Evolutionary conservation across 2,888 invertebrate species (phyloP).

Genomic region (Thereva nobilitata): DNA sequence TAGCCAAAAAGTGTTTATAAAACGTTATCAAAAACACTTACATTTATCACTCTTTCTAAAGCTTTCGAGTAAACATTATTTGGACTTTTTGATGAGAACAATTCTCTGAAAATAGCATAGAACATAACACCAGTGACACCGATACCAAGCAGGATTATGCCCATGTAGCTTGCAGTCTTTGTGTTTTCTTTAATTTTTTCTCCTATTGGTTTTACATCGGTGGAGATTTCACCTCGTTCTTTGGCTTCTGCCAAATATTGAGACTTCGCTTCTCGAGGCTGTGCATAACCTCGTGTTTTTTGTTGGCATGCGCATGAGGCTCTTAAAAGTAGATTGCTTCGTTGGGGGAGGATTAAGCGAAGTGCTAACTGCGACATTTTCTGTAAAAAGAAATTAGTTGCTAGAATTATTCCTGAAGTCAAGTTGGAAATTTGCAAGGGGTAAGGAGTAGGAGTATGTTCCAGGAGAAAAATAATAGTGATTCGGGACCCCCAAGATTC

Average conservation of each 20-base stretch:
- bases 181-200: slow-evolving; percentile 88
- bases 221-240: slow-evolving; percentile 49
- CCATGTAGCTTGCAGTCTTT: slow-evolving; percentile 73
- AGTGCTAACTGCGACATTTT: background rate
- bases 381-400: background rate
- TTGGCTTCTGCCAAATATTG: slow-evolving; percentile 20
- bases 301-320: slow-evolving; percentile 4
- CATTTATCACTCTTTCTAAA: slow-evolving; percentile 72
- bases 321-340: no score
- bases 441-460: slow-evolving; percentile 2
- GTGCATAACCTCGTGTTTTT: slow-evolving; percentile 23
- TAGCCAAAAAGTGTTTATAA: slow-evolving; percentile 7
- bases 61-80: slow-evolving; percentile 83
- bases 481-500: no score
- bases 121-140: slow-evolving; percentile 82
- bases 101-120: slow-evolving; percentile 80
- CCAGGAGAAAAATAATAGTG: no score
- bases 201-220: slow-evolving; percentile 68
- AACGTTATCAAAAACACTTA: slow-evolving; percentile 49
- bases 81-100: slow-evolving; percentile 86
- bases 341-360: no score
- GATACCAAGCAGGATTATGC: slow-evolving; percentile 78
- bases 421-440: background rate
- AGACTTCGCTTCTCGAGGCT: slow-evolving; percentile 18
- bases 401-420: background rate